Percentiles rank a stretch among this genome's conserved stretches.
phyloP scores from a whole-genome alignment of 2,113 vertebrate genomes.

The Melanerpes aurifrons region DNA sequence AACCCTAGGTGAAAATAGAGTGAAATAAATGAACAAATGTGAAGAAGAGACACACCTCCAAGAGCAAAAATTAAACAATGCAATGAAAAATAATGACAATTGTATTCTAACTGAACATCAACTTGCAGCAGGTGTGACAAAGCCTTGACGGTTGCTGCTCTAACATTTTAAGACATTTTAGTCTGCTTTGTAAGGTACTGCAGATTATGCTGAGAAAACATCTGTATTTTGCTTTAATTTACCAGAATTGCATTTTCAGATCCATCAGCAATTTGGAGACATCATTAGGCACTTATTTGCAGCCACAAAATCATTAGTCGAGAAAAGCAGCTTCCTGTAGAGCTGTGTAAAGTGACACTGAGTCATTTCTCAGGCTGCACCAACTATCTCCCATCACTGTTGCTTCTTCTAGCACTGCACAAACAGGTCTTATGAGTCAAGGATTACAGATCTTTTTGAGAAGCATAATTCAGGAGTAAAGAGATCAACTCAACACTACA shows the following conservation, averaged over 20 bases:
- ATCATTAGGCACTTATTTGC: neutral
- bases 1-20: neutral
- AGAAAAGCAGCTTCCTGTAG: neutral
- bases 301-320: constrained; percentile 4
- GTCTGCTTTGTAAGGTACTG: neutral
- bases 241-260: constrained; percentile 33
- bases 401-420: neutral
- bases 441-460: neutral
- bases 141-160: neutral
- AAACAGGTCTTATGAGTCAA: constrained; percentile 18
- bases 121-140: neutral
- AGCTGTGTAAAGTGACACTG: neutral
- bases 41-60: neutral
- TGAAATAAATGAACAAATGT: neutral
- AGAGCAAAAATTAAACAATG: neutral
- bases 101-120: neutral
- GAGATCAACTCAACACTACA: neutral
- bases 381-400: neutral
- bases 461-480: neutral
- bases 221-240: neutral
- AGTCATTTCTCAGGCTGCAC: constrained; percentile 12
- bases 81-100: neutral
- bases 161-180: neutral
- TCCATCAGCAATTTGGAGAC: constrained; percentile 19
- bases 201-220: neutral